A percentile compares a stretch with the other conserved stretches of the same genome.
Conservation (phyloP, 2,113 vertebrate species). For the Phycodurus eques region DNA sequence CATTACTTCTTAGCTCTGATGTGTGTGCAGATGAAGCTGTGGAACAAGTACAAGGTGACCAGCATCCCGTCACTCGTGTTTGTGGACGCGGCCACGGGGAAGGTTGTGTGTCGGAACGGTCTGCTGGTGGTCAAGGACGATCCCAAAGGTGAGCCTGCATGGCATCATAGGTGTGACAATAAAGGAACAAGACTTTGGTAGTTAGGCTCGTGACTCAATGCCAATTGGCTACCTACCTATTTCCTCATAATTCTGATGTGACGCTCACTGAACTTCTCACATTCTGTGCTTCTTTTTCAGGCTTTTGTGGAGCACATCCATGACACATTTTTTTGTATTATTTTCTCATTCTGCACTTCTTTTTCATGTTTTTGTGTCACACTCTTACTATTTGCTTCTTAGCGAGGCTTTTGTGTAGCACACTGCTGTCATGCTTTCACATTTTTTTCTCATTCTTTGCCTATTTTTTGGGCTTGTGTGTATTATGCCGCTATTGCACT, state of each 20-base stretch:
- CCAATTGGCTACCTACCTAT: too few species aligned
- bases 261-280: neutral
- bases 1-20: neutral
- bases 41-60: constrained; percentile 98
- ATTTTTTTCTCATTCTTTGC: too few species aligned
- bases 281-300: too few species aligned
- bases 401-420: too few species aligned
- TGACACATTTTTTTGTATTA: neutral
- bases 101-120: constrained; percentile 92
- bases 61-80: constrained; percentile 98
- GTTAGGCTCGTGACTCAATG: too few species aligned
- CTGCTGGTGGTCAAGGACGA: constrained; percentile 94
- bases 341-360: neutral
- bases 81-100: constrained; percentile 87
- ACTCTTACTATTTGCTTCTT: too few species aligned
- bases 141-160: constrained; percentile 83
- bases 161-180: neutral
- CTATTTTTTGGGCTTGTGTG: too few species aligned
- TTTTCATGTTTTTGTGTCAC: neutral
- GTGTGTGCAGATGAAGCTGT: constrained; percentile 87
- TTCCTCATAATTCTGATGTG: too few species aligned
- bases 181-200: neutral
- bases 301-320: neutral
- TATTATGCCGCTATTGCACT: too few species aligned
- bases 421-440: too few species aligned